Base-by-base conservation (phyloP, 2,113 vertebrate species). In the Chloropsis hardwickii region DNA sequence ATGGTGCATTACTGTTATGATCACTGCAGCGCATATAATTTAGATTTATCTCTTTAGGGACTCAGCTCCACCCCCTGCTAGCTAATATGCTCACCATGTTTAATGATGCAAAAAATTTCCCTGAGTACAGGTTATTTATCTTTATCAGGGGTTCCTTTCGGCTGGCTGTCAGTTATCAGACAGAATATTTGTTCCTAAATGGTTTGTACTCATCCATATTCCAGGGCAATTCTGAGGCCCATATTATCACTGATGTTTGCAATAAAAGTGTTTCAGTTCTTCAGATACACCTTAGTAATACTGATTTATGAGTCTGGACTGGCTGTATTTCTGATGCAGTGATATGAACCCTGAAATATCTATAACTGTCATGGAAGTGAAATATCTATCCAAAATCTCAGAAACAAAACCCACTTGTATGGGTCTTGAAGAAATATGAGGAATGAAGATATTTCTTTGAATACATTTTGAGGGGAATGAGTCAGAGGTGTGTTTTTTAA, bases 31-130 rank as follows among this genome's bases (percentile, higher is more conserved):
- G 69, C 97, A 98, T 98, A 98, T 98, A 98, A 99, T 99, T 99
- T 98, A 98, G 98, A 98, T 98, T 98, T 97, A 98, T 98, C 97
- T 99, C 98, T 98, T 98, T 98, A 96, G 98, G 98, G 98, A 98
- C 97, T 98, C 98, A 96, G 96, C 97, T 98, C 98, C 97, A 98
- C 98, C 98, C 98, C 97, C 97, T 98, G 97, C 98, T 98, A 98
- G 98, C 98, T 98, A 99, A 99, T 98, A 98, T 97, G 98, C 98
- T 99, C 98, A 97, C 98, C 97, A 98, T 98, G 98, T 99, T 99
- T 99, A 99, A 99, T 99, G 98, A 98, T 98, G 99, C 98, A 98
- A 98, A 98, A 99, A 98, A 99, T 99, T 97, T 99, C 98, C 97
- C 97, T 98, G 98, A 98, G 98, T 99, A 98, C 97, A 98, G 98